Percentiles rank a stretch among this genome's conserved stretches.
Evolutionary conservation across 2,888 invertebrate species (phyloP).

Genomic region (Hypercompe scribonia): DNA sequence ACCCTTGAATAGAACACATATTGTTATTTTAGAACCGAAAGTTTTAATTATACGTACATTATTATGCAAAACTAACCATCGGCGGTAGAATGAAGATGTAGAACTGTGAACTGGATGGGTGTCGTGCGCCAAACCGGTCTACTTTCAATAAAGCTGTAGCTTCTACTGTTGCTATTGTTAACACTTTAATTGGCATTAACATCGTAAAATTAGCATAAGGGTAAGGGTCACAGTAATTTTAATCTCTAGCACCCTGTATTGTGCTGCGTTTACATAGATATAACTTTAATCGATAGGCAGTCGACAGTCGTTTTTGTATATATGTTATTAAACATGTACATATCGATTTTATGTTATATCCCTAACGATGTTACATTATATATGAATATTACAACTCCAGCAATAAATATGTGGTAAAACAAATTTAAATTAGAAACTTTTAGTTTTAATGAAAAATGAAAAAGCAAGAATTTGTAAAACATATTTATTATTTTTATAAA

Average conservation of each 20-base stretch:
- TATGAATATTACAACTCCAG: too few relatives aligned
- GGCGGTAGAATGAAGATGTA: constrained; percentile 50
- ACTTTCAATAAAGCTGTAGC: constrained; percentile 68
- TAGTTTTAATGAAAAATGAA: too few relatives aligned
- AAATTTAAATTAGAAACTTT: too few relatives aligned
- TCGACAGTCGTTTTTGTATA: background rate
- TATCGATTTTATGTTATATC: background rate
- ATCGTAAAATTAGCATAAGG: constrained; percentile 67
- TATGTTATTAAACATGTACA: background rate
- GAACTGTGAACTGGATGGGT: constrained; percentile 43
- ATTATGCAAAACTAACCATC: constrained; percentile 53
- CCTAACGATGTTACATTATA: too few relatives aligned
- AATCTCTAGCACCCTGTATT: constrained; percentile 52
- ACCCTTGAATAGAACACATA: constrained; percentile 8
- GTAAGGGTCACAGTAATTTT: constrained; percentile 61
- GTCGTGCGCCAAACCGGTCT: constrained; percentile 78
- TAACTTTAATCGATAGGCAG: background rate
- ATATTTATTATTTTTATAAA: too few relatives aligned
- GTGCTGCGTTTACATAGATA: background rate
- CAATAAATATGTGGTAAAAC: too few relatives aligned
- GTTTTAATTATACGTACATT: constrained; percentile 55
- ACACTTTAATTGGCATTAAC: constrained; percentile 80
- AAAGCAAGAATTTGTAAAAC: too few relatives aligned
- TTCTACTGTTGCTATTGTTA: constrained; percentile 73
- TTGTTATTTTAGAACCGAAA: constrained; percentile 34